Evolutionary conservation across 2,797 vertebrate genomes (phyloP).

Genomic region (Macrochelys suwanniensis): DNA sequence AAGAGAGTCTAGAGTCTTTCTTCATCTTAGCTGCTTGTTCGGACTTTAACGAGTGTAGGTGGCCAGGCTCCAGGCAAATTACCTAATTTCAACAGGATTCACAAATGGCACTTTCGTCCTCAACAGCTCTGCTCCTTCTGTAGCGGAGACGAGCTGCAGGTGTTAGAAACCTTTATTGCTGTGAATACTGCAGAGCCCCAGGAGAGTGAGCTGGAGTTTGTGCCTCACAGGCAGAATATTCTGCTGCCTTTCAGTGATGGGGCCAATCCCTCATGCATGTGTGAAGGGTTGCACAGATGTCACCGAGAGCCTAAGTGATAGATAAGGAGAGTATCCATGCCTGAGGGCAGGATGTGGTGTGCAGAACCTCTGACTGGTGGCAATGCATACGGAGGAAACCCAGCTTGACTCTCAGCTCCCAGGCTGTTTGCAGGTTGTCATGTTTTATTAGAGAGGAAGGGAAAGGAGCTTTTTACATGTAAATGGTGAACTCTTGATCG

Average conservation of each 20-base stretch:
- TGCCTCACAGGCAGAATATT: accelerated
- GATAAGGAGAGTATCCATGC: neutral
- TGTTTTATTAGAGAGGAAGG: accelerated
- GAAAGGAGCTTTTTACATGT: neutral
- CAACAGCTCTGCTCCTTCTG: neutral
- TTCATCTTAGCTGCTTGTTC: accelerated
- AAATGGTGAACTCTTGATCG: neutral
- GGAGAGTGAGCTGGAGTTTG: accelerated
- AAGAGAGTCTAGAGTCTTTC: neutral
- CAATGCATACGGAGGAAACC: accelerated
- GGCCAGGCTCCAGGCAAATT: accelerated
- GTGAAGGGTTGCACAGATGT: accelerated
- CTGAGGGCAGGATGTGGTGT: accelerated
- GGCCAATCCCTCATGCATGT: accelerated
- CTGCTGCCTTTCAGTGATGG: no score
- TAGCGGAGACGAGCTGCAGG: neutral
- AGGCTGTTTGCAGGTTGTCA: neutral
- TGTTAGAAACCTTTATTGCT: neutral
- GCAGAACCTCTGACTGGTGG: accelerated
- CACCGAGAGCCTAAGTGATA: neutral
- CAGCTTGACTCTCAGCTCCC: neutral
- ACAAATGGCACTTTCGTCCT: neutral
- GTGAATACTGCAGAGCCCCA: neutral
- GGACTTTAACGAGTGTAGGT: neutral
- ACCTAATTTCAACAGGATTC: accelerated